Percentiles rank a stretch among this genome's conserved stretches.
Evolutionary conservation across 2,797 vertebrate species (phyloP).

Genomic region (Microctenopoma steveboyesi): DNA sequence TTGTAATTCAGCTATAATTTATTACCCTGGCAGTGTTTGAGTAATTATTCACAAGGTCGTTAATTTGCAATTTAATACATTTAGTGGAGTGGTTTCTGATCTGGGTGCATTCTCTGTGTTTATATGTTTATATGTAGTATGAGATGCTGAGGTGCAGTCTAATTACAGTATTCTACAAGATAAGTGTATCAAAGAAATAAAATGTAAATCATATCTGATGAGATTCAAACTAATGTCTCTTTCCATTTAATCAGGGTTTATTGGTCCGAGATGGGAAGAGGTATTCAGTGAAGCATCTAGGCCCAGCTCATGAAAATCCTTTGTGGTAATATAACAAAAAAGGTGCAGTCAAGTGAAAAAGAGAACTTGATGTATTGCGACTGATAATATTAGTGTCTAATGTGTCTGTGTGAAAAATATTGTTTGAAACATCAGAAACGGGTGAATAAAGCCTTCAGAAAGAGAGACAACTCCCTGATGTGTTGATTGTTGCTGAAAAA

Average conservation of each 20-base stretch:
- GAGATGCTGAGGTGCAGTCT: constrained; percentile 29
- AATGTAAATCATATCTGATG: constrained; percentile 48
- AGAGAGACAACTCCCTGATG: constrained; percentile 13
- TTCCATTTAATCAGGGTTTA: constrained; percentile 55
- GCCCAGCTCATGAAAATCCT: constrained; percentile 44
- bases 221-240: constrained; percentile 34
- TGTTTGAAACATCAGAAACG: constrained; percentile 35
- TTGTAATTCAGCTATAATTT: constrained; percentile 60
- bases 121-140: constrained; percentile 15
- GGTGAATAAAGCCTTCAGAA: constrained; percentile 14
- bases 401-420: constrained; percentile 47
- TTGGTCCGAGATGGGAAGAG: constrained; percentile 48
- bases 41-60: constrained; percentile 73
- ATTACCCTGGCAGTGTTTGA: constrained; percentile 60
- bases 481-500: constrained; percentile 26
- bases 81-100: constrained; percentile 57
- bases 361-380: constrained; percentile 16
- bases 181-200: constrained; percentile 46
- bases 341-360: constrained; percentile 19
- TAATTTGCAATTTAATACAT: constrained; percentile 66
- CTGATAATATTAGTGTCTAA: constrained; percentile 33
- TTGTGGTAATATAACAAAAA: constrained; percentile 43
- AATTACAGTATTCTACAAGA: constrained; percentile 36
- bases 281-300: constrained; percentile 34
- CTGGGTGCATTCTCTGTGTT: constrained; percentile 3